phyloP scores from a whole-genome alignment of 2,888 invertebrate genomes.

The Entomobrya multifasciata region DNA sequence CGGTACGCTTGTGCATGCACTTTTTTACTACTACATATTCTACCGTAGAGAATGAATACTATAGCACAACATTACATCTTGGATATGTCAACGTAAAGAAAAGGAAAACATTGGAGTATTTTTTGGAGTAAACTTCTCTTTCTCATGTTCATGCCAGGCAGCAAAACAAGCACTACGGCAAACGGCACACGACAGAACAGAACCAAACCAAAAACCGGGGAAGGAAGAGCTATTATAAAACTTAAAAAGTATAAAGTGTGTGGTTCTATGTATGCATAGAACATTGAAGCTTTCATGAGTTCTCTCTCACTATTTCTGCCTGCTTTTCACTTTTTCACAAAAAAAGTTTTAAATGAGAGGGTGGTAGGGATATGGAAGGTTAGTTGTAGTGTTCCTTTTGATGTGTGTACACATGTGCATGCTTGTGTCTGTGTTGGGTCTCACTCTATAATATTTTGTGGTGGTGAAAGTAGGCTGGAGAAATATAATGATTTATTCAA shows the following conservation, averaged over 20 bases:
- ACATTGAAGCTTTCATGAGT: not conserved
- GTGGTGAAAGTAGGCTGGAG: constrained; percentile 7
- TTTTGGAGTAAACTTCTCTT: constrained; percentile 15
- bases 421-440: not conserved
- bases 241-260: constrained; percentile 35
- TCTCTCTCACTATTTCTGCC: not conserved
- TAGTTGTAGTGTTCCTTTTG: constrained; percentile 26
- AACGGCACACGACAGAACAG: constrained; percentile 3
- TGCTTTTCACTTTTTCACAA: constrained; percentile 15
- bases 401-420: not conserved
- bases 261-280: not conserved
- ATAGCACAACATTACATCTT: constrained; percentile 58
- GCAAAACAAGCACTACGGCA: constrained; percentile 29
- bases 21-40: constrained; percentile 52
- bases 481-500: constrained; percentile 21
- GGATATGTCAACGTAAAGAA: constrained; percentile 63
- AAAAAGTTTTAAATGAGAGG: constrained; percentile 47
- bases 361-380: constrained; percentile 44
- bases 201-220: constrained; percentile 26
- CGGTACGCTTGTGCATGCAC: constrained; percentile 77
- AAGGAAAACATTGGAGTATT: constrained; percentile 38
- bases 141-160: not conserved
- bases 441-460: no score
- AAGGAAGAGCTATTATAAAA: constrained; percentile 58
- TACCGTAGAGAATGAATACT: constrained; percentile 32